A percentile compares a stretch with the other conserved stretches of the same genome.
Evolutionary conservation across 2,797 vertebrate genomes (phyloP).

Genomic region (Decapterus maruadsi): DNA sequence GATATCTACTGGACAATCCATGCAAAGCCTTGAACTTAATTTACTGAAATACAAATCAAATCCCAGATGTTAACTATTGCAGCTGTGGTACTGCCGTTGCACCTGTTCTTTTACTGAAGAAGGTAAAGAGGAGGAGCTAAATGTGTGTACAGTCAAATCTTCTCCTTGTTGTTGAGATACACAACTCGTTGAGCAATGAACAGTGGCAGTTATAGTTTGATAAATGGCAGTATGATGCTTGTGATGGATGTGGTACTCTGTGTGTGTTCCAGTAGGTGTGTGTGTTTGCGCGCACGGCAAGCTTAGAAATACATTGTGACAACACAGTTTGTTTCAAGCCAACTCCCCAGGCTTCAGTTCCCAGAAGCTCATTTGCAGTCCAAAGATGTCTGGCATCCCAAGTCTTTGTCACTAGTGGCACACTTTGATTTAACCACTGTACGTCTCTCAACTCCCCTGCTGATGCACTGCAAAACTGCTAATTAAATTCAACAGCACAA

Average conservation of each 20-base stretch:
- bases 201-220: constrained; percentile 25
- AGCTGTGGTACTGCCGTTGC: neutral
- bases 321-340: constrained; percentile 24
- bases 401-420: constrained; percentile 58
- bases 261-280: neutral
- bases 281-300: neutral
- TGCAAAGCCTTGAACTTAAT: neutral
- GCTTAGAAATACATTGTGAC: constrained; percentile 22
- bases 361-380: constrained; percentile 61
- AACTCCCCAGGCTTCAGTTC: constrained; percentile 54
- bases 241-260: constrained; percentile 8
- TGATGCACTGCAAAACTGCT: constrained; percentile 66
- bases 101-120: neutral
- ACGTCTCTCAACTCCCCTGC: constrained; percentile 67
- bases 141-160: neutral
- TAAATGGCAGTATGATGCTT: constrained; percentile 12
- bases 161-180: neutral
- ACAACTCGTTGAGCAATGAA: neutral
- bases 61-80: neutral
- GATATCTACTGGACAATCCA: neutral
- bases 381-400: constrained; percentile 58
- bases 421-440: constrained; percentile 70
- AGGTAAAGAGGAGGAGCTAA: neutral
- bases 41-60: neutral
- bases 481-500: constrained; percentile 75